Evolutionary conservation across 2,113 vertebrate species (phyloP).

Genomic region (Ptilorrhoa leucosticta): DNA sequence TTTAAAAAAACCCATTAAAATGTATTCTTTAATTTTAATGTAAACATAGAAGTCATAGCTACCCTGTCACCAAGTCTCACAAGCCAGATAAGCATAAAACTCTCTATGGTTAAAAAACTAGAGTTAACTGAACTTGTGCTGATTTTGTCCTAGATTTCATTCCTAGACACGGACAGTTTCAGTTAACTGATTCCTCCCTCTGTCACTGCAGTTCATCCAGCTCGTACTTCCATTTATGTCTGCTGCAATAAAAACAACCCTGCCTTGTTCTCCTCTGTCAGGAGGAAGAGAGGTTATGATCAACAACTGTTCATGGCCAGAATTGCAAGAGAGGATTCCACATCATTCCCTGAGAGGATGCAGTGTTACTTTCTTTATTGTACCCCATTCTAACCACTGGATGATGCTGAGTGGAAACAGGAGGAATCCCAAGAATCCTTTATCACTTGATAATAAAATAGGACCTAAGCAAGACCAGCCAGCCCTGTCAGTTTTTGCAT

Average conservation of each 20-base stretch:
- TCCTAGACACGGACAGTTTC: neutral
- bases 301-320: neutral
- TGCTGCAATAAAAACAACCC: neutral
- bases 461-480: neutral
- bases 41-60: neutral
- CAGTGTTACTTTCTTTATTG: neutral
- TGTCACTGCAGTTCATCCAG: neutral
- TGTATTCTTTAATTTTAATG: neutral
- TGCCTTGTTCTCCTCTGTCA: neutral
- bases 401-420: neutral
- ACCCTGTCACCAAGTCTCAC: neutral
- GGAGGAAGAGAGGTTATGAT: neutral
- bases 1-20: neutral
- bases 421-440: neutral
- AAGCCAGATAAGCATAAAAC: neutral
- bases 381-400: neutral
- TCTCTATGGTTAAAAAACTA: neutral
- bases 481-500: neutral
- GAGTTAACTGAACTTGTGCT: neutral
- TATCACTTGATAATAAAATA: neutral
- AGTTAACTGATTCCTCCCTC: neutral
- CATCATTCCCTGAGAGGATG: neutral
- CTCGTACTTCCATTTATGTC: neutral
- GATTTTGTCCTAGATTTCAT: neutral
- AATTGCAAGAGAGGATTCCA: neutral